These are phyloP conservation scores for Anthopleura xanthogrammica DNA, from an alignment of 92 coral and sea anemone species.

Conservation along the genomic window DNA sequence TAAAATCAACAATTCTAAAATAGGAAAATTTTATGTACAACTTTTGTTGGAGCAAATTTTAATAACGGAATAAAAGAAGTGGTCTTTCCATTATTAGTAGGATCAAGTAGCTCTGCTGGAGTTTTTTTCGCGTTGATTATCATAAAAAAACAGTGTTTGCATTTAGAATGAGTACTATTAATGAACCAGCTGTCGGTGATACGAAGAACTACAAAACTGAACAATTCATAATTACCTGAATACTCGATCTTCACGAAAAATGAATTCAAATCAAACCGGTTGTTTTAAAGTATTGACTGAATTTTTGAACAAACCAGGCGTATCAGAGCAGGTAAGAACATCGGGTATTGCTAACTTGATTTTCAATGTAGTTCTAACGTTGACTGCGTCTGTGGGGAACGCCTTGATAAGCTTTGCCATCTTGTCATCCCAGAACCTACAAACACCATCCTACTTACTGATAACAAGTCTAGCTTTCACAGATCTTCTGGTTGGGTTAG, in stretches of 20 bases:
- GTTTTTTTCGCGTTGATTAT: too few species aligned
- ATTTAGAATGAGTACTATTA: too few species aligned
- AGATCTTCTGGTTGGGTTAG: conserved; percentile 1
- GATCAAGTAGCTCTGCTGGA: too few species aligned
- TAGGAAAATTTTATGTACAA: too few species aligned
- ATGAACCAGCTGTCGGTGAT: too few species aligned
- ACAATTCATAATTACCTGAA: too few species aligned
- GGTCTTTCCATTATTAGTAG: too few species aligned
- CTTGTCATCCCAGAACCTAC: neutral
- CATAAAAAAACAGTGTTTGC: too few species aligned
- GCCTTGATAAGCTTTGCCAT: neutral
- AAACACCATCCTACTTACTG: conserved; percentile 5
- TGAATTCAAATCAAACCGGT: neutral
- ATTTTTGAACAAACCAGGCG: neutral
- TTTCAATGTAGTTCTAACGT: neutral
- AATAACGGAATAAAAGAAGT: too few species aligned
- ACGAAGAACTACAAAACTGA: too few species aligned
- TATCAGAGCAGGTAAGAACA: neutral
- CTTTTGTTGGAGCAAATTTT: too few species aligned
- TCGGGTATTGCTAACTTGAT: neutral
- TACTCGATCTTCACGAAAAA: neutral
- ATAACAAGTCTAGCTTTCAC: neutral
- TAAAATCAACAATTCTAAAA: too few species aligned
- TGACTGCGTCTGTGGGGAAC: neutral
- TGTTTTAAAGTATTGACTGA: neutral